Evolutionary conservation across 2,888 invertebrate species (phyloP).

Genomic region (Microctonus hyperodae): DNA sequence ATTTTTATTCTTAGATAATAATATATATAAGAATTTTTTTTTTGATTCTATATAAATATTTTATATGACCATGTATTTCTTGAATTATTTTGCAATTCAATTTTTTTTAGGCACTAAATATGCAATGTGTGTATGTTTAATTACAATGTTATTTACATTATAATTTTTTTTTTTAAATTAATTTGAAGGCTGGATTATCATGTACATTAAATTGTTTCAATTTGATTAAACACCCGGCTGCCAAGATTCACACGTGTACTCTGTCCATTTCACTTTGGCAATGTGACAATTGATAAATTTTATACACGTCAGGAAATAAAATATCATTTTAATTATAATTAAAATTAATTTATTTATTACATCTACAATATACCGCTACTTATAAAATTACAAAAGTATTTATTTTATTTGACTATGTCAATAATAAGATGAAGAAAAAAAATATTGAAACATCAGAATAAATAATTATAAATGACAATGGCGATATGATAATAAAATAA

Average conservation of each 20-base stretch:
- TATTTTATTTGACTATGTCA: no score
- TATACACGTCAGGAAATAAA: neutral
- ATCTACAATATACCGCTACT: no score
- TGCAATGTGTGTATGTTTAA: neutral
- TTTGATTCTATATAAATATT: neutral
- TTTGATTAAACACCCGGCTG: constrained; percentile 17
- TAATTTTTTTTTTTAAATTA: neutral
- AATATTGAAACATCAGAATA: no score
- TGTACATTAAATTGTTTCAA: constrained; percentile 7
- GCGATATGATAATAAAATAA: neutral
- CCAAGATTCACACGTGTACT: constrained; percentile 17
- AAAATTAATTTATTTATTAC: no score
- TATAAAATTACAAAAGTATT: no score
- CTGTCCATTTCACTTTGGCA: neutral
- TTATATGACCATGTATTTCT: neutral
- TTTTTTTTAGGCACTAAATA: neutral
- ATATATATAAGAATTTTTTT: neutral
- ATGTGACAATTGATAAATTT: constrained; percentile 16
- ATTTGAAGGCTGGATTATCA: constrained; percentile 1
- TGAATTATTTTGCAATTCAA: neutral
- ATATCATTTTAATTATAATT: no score
- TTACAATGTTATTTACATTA: neutral
- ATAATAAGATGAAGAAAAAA: no score
- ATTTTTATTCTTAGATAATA: no score
- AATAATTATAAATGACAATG: neutral